Conservation (phyloP, 2,888 invertebrate genomes). For the Drosophila engyochracea region DNA sequence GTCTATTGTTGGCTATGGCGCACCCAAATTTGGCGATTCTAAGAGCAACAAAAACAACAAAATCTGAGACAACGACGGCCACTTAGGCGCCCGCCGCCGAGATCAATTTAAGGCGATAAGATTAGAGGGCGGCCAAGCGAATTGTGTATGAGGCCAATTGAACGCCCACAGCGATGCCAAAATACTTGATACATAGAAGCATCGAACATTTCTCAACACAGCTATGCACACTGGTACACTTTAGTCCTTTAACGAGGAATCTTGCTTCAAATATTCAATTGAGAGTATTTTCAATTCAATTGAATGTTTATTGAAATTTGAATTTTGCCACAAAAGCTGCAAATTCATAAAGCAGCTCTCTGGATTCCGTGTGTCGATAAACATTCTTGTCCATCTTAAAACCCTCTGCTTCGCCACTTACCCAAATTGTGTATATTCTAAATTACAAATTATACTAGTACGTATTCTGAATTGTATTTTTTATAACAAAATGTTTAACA, state of each 20-base stretch:
- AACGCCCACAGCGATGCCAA: constrained; percentile 65
- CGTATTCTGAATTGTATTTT: background rate
- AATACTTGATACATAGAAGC: constrained; percentile 55
- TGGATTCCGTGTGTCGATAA: background rate
- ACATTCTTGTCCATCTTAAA: background rate
- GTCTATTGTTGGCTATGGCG: constrained; percentile 47
- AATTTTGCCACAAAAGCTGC: background rate
- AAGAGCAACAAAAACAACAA: constrained; percentile 27
- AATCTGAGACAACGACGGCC: constrained; percentile 29
- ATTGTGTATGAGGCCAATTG: constrained; percentile 54
- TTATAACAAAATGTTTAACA: background rate
- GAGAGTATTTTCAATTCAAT: no score
- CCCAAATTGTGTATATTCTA: no score
- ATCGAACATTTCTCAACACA: constrained; percentile 50
- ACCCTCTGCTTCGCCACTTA: no score
- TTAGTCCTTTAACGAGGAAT: background rate
- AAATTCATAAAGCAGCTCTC: background rate
- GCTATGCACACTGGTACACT: constrained; percentile 48
- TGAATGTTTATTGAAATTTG: no score
- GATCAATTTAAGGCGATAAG: constrained; percentile 73
- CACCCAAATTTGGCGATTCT: constrained; percentile 65
- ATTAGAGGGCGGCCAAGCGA: constrained; percentile 73
- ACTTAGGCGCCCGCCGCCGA: constrained; percentile 51
- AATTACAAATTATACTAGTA: background rate
- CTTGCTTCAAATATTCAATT: background rate